Evolutionary conservation across 2,113 vertebrate species (phyloP).

Genomic region (Himantopus leucocephalus): DNA sequence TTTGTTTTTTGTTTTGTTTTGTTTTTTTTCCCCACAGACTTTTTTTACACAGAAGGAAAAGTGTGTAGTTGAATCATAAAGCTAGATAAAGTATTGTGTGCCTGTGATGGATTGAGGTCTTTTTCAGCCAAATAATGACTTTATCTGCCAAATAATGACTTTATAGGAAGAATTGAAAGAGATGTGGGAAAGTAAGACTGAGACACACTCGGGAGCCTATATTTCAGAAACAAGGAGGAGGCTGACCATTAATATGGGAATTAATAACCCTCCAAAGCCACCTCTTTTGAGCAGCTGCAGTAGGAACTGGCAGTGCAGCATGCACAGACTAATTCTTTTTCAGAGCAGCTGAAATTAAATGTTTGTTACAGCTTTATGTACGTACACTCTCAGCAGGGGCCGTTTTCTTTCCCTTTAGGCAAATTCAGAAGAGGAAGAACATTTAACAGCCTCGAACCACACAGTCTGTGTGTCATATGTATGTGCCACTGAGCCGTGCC

Average conservation of each 20-base stretch:
- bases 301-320: not conserved
- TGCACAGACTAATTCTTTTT: not conserved
- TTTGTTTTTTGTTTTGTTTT: not conserved
- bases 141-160: not conserved
- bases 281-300: not conserved
- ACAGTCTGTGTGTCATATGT: not conserved
- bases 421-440: not conserved
- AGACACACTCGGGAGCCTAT: not conserved
- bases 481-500: not conserved
- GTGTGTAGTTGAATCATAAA: slow-evolving; percentile 13
- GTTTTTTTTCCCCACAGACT: not conserved
- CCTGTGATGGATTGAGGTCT: not conserved
- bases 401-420: not conserved
- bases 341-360: slow-evolving; percentile 13
- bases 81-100: not conserved
- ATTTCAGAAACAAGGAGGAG: not conserved
- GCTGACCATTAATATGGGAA: slow-evolving; percentile 5
- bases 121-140: slow-evolving; percentile 36
- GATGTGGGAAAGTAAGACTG: slow-evolving; percentile 15
- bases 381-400: not conserved
- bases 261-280: slow-evolving; percentile 22
- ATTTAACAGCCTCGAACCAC: not conserved
- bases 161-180: slow-evolving; percentile 36
- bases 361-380: slow-evolving; percentile 24
- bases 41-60: not conserved